These are phyloP conservation scores for Mythimna pallens DNA, from an alignment of 2,888 invertebrate species.

Conservation along the genomic window DNA sequence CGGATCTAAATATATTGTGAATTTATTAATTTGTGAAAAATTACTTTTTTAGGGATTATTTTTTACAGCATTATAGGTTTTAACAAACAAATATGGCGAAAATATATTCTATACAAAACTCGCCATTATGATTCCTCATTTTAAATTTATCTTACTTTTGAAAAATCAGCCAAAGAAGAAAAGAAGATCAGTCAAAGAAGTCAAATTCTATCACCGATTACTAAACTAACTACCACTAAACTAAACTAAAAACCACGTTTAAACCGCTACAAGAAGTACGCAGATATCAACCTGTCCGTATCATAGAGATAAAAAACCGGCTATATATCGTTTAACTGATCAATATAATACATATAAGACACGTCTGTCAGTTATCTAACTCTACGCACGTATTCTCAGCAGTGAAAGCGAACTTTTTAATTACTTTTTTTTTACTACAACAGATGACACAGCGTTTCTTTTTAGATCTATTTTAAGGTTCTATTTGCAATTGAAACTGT, in stretches of 20 bases:
- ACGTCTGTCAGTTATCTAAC: slow-evolving; percentile 84
- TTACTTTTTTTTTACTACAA: slow-evolving; percentile 81
- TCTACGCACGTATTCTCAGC: slow-evolving; percentile 81
- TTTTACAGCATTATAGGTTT: background rate
- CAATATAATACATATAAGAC: slow-evolving; percentile 79
- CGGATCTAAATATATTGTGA: background rate
- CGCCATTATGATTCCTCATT: background rate
- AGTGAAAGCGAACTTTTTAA: slow-evolving; percentile 89
- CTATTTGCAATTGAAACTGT: slow-evolving; percentile 33
- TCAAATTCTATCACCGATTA: background rate
- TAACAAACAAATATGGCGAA: background rate
- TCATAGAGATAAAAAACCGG: slow-evolving; percentile 77
- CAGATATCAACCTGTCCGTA: slow-evolving; percentile 55
- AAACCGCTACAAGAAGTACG: slow-evolving; percentile 49
- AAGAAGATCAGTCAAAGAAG: too few relatives aligned
- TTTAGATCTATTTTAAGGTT: slow-evolving; percentile 47
- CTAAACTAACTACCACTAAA: background rate
- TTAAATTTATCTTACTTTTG: background rate
- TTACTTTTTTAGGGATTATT: background rate
- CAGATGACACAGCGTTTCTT: slow-evolving; percentile 85
- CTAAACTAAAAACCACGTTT: background rate
- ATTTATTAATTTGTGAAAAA: background rate
- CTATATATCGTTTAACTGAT: slow-evolving; percentile 82
- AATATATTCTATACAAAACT: background rate
- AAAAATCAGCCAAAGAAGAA: background rate